Percentiles rank a stretch among this genome's conserved stretches.
Conservation (phyloP, 2,888 invertebrate species). For the Therioaphis trifolii region DNA sequence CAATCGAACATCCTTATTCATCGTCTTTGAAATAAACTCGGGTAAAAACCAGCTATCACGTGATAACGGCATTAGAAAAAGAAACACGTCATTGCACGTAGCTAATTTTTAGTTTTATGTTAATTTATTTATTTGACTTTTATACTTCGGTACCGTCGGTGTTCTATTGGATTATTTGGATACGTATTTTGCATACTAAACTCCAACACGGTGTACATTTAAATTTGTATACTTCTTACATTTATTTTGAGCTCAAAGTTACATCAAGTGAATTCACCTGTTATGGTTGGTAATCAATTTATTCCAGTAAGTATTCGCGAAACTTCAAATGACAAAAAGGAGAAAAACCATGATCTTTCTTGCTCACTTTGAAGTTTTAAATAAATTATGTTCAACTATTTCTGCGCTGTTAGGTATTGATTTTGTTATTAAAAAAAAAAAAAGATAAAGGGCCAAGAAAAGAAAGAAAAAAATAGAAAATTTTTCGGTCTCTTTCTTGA, state of each 20-base stretch:
- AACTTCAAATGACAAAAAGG: slow-evolving; percentile 2
- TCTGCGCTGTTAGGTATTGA: neutral
- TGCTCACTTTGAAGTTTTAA: slow-evolving; percentile 21
- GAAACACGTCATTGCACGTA: slow-evolving; percentile 1
- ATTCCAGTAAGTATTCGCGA: neutral
- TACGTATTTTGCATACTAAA: slow-evolving; percentile 38
- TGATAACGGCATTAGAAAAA: neutral
- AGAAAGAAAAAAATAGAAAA: neutral
- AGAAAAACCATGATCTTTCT: slow-evolving; percentile 17
- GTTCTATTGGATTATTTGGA: slow-evolving; percentile 18
- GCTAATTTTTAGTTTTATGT: slow-evolving; percentile 37
- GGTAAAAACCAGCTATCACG: too few species aligned
- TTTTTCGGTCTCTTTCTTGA: neutral
- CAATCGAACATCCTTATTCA: too few species aligned
- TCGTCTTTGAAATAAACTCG: too few species aligned
- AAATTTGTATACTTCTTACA: slow-evolving; percentile 1
- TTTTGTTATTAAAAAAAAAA: slow-evolving; percentile 4
- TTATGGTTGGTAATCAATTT: slow-evolving; percentile 29
- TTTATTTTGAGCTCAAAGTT: neutral
- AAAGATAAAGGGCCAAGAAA: neutral
- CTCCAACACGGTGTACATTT: slow-evolving; percentile 6
- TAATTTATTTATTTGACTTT: slow-evolving; percentile 35
- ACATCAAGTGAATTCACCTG: slow-evolving; percentile 24
- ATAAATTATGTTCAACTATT: slow-evolving; percentile 6
- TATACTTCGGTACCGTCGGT: neutral